These are phyloP conservation scores for Botrylloides violaceus DNA, from an alignment of 23 tunicate species.

Conservation along the genomic window DNA sequence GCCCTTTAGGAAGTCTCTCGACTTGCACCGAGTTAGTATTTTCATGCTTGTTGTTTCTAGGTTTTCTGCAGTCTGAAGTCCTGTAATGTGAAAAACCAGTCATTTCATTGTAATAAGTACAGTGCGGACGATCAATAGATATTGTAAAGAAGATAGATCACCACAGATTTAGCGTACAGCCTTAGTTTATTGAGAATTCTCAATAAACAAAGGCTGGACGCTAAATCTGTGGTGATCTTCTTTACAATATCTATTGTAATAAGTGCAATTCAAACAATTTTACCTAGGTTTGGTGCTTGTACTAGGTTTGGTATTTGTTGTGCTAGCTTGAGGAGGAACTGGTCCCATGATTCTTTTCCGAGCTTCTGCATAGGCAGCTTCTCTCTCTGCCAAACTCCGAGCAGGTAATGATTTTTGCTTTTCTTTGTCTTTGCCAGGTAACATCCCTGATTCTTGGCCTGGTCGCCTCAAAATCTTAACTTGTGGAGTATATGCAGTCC, in stretches of 20 bases:
- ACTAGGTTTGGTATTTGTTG: not conserved
- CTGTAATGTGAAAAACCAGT: no score
- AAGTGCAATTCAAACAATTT: no score
- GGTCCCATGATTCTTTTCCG: slow-evolving; percentile 86
- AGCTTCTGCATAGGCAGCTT: slow-evolving; percentile 95
- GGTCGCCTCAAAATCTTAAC: slow-evolving; percentile 68
- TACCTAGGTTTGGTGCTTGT: slow-evolving; percentile 6
- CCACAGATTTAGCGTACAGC: no score
- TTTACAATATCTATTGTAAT: no score
- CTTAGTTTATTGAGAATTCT: no score
- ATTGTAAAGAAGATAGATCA: no score
- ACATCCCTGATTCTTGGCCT: slow-evolving; percentile 29
- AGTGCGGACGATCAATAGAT: no score
- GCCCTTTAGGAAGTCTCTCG: slow-evolving; percentile 57
- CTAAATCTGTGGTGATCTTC: no score
- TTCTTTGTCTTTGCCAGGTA: slow-evolving; percentile 23
- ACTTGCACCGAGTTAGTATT: slow-evolving; percentile 24
- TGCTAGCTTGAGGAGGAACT: slow-evolving; percentile 2
- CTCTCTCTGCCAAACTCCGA: slow-evolving; percentile 74
- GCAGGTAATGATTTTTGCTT: slow-evolving; percentile 47
- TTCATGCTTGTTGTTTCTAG: not conserved
- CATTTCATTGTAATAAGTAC: no score
- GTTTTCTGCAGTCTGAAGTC: not conserved
- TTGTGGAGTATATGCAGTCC: slow-evolving; percentile 79
- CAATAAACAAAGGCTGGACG: no score